These are phyloP conservation scores for Boulengeromyrus knoepffleri DNA, from an alignment of 2,113 vertebrate genomes.

Conservation along the genomic window DNA sequence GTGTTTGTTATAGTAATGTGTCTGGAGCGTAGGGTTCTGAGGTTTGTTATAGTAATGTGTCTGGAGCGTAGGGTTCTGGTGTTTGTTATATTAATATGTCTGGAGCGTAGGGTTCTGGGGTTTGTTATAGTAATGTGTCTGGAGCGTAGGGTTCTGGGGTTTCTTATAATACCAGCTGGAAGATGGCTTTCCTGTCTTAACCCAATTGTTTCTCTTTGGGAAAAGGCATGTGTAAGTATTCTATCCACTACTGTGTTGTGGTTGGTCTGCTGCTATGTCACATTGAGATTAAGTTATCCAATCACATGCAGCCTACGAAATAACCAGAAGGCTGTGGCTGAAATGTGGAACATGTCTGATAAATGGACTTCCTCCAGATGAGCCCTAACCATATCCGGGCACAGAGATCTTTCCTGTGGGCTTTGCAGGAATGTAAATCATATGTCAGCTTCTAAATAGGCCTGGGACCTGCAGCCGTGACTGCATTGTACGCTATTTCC, in stretches of 20 bases:
- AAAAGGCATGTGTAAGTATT: background rate
- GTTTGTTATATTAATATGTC: background rate
- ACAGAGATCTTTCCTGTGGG: background rate
- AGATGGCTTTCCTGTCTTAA: background rate
- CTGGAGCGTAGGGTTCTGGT: background rate
- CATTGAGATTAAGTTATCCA: background rate
- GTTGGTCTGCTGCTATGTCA: background rate
- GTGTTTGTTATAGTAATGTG: background rate
- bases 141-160: background rate
- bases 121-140: background rate
- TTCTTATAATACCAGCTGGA: background rate
- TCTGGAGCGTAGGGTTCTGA: background rate
- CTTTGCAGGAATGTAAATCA: slow-evolving; percentile 2
- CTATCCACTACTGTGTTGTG: background rate
- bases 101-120: background rate
- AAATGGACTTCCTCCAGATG: background rate
- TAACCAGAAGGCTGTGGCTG: background rate
- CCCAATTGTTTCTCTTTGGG: background rate
- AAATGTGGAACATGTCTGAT: background rate
- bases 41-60: background rate
- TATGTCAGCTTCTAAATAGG: background rate
- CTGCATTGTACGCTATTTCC: background rate
- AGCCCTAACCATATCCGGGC: background rate
- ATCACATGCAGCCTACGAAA: background rate
- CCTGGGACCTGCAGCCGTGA: background rate